Conservation (phyloP, 2,797 vertebrate species). For the Coendou prehensilis region DNA sequence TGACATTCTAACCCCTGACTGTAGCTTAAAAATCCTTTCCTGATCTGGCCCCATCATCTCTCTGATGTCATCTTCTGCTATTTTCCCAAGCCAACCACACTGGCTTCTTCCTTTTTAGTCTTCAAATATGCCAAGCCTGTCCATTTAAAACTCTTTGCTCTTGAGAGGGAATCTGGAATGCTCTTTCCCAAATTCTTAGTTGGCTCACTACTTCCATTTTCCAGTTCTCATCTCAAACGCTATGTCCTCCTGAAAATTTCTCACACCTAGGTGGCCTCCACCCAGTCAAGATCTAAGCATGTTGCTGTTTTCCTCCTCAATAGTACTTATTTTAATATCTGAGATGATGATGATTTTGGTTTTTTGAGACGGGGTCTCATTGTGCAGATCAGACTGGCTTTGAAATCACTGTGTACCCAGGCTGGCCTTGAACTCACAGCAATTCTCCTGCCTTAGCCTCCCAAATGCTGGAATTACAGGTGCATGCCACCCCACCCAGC, state of each 20-base stretch:
- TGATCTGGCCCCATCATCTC: background rate
- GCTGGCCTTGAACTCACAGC: background rate
- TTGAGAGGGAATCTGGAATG: background rate
- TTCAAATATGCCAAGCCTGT: background rate
- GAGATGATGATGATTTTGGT: background rate
- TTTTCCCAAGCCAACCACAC: background rate
- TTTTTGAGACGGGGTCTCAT: background rate
- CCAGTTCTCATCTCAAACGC: slow-evolving; percentile 32
- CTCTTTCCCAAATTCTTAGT: background rate
- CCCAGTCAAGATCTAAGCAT: background rate
- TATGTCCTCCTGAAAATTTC: background rate
- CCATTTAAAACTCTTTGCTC: background rate
- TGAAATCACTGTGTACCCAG: background rate
- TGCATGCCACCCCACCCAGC: background rate
- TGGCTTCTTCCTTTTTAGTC: slow-evolving; percentile 9
- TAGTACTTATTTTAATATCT: background rate
- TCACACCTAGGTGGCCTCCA: background rate
- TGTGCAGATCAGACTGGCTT: background rate
- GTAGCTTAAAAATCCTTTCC: background rate
- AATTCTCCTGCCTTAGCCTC: background rate
- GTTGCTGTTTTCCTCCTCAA: background rate
- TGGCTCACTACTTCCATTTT: slow-evolving; percentile 32
- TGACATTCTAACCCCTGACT: background rate
- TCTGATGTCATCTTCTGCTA: background rate
- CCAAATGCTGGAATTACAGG: background rate